These are phyloP conservation scores for human (Homo sapiens) DNA, from an alignment of 2,113 vertebrate species.

Conservation along the genomic window GRCh38 chr20:58604001-58604500, in stretches of 20 bases:
- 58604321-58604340: not conserved
- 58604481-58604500: slow-evolving; percentile 43
- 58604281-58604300: not conserved
- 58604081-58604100: not conserved
- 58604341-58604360: not conserved
- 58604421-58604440: slow-evolving; percentile 77
- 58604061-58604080: not conserved
- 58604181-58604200: not conserved
- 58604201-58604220: not conserved
- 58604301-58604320: too few species aligned
- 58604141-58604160: not conserved
- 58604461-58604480: slow-evolving; percentile 80
- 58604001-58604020: fast-evolving
- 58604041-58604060: not conserved
- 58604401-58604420: slow-evolving; percentile 76
- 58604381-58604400: slow-evolving; percentile 78
- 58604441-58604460: slow-evolving; percentile 73
- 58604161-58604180: not conserved
- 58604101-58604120: not conserved
- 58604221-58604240: not conserved
- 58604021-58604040: fast-evolving
- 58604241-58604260: not conserved
- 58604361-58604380: not conserved
- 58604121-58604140: not conserved
- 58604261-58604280: fast-evolving